A percentile compares a stretch with the other conserved stretches of the same genome.
These are phyloP conservation scores for Antedon mediterranea DNA, from an alignment of 53 echinoderm and acorn worm species.

Conservation along the genomic window DNA sequence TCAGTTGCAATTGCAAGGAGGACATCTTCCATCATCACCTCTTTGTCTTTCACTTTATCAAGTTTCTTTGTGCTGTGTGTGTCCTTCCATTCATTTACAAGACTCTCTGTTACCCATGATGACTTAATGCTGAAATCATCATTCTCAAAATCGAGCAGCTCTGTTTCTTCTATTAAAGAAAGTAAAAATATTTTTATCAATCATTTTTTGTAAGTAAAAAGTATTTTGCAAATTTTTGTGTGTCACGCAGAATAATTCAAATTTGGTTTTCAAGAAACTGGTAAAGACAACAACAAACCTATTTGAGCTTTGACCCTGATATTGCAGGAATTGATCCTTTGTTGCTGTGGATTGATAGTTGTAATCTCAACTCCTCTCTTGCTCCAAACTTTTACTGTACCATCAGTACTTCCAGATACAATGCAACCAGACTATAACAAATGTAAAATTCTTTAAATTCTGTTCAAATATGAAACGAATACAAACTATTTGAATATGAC, in stretches of 20 bases:
- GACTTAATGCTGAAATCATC: slow-evolving; percentile 6
- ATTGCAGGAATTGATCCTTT: slow-evolving; percentile 69
- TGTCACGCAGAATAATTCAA: too few species aligned
- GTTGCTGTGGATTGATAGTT: slow-evolving; percentile 68
- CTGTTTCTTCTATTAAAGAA: not conserved
- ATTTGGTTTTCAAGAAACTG: too few species aligned
- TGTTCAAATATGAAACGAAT: too few species aligned
- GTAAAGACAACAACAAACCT: too few species aligned
- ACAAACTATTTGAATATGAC: too few species aligned
- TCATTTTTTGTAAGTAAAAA: too few species aligned
- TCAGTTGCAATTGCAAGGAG: slow-evolving; percentile 63
- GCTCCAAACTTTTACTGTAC: slow-evolving; percentile 79
- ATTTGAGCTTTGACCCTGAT: slow-evolving; percentile 38
- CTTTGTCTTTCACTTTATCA: slow-evolving; percentile 43
- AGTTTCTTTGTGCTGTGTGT: slow-evolving; percentile 67
- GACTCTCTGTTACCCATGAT: slow-evolving; percentile 51
- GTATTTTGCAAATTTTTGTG: too few species aligned
- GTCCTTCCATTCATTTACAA: slow-evolving; percentile 66
- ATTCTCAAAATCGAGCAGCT: not conserved
- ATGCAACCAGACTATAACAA: slow-evolving; percentile 75
- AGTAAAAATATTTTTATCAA: not conserved
- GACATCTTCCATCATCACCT: slow-evolving; percentile 76
- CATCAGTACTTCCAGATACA: slow-evolving; percentile 69
- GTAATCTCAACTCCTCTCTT: slow-evolving; percentile 93
- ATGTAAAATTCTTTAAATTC: not conserved